Percentiles rank a stretch among this genome's conserved stretches.
Conservation (phyloP, 1,140 invertebrate species). For the Thrips palmi region DNA sequence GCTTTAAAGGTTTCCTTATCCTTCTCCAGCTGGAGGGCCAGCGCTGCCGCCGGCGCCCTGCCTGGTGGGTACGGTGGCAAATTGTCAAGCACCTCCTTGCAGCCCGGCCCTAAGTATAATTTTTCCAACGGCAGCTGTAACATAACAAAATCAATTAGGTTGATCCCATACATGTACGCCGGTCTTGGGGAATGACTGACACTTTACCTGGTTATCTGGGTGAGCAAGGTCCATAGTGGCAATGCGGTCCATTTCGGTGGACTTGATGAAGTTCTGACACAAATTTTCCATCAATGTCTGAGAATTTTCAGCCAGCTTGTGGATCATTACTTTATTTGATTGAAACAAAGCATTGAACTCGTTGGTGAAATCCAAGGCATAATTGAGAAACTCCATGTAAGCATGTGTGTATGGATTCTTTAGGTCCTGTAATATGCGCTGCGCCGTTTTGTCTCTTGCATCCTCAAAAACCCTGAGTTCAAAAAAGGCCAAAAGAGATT, state of each 20-base stretch:
- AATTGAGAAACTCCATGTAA: constrained; percentile 20
- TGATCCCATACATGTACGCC: too few relatives aligned
- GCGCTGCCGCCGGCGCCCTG: too few relatives aligned
- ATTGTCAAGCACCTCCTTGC: too few relatives aligned
- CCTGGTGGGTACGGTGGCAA: too few relatives aligned
- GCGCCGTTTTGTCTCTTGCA: constrained; percentile 19
- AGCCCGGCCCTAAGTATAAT: too few relatives aligned
- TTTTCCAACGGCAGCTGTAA: too few relatives aligned
- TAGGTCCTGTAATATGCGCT: constrained; percentile 19
- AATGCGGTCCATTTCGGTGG: constrained; percentile 10
- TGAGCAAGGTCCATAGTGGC: constrained; percentile 4
- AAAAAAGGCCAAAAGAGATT: constrained; percentile 19
- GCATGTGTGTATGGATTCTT: constrained; percentile 18
- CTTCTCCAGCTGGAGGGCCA: too few relatives aligned
- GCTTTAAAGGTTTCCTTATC: too few relatives aligned
- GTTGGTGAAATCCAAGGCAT: constrained; percentile 16
- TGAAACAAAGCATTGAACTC: constrained; percentile 22
- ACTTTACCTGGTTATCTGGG: constrained; percentile 1
- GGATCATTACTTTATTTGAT: constrained; percentile 17
- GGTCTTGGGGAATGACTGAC: neutral
- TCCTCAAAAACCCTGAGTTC: constrained; percentile 17
- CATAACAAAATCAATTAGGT: too few relatives aligned
- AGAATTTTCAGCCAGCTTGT: constrained; percentile 16
- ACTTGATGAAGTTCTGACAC: constrained; percentile 13
- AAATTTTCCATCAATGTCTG: constrained; percentile 13